Percentiles rank a stretch among this genome's conserved stretches.
Conservation (phyloP, 1,140 invertebrate species). For the Zaprionus nigranus region DNA sequence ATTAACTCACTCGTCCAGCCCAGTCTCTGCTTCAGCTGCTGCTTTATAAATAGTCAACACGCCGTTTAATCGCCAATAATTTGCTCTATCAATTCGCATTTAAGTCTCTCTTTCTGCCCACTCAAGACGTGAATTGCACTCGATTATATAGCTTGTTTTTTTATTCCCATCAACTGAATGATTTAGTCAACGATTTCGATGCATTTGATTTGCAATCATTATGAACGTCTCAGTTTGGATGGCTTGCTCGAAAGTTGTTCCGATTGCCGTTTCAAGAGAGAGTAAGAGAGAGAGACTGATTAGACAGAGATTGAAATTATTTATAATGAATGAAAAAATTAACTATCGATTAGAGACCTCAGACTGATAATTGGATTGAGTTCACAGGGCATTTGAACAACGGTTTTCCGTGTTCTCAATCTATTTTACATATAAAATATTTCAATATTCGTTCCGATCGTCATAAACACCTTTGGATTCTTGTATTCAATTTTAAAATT, state of each 20-base stretch:
- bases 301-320: background rate
- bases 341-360: background rate
- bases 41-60: slow-evolving; percentile 56
- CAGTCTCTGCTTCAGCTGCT: background rate
- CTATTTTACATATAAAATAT: background rate
- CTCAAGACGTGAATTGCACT: slow-evolving; percentile 22
- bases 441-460: background rate
- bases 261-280: background rate
- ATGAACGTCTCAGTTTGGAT: slow-evolving; percentile 20
- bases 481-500: background rate
- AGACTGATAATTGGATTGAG: background rate
- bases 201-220: slow-evolving; percentile 74
- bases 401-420: background rate
- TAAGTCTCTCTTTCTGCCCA: slow-evolving; percentile 33
- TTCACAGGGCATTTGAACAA: slow-evolving; percentile 3
- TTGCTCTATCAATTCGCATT: slow-evolving; percentile 71
- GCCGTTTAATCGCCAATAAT: slow-evolving; percentile 67
- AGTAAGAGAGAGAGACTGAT: background rate
- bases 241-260: slow-evolving; percentile 49
- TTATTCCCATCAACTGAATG: slow-evolving; percentile 57
- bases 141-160: slow-evolving; percentile 2
- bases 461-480: background rate
- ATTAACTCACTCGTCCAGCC: slow-evolving; percentile 47
- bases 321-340: slow-evolving; percentile 3
- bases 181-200: slow-evolving; percentile 45